These are phyloP conservation scores for Melanerpes aurifrons DNA, from an alignment of 2,113 vertebrate species.

Conservation along the genomic window DNA sequence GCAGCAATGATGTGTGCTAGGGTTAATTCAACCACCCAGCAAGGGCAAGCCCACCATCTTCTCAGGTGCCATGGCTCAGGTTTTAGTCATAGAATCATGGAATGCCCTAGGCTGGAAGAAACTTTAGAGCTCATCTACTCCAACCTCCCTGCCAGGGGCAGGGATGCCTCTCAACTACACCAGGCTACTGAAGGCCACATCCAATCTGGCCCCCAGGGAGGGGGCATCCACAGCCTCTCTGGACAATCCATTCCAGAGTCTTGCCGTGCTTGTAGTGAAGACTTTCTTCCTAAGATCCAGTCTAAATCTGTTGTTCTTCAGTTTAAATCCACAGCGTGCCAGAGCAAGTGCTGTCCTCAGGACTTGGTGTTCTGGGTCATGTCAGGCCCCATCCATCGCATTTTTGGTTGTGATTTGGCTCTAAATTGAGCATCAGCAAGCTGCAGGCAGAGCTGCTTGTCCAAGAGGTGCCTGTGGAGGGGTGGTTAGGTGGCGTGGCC, in stretches of 20 bases:
- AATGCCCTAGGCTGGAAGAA: too few relatives aligned
- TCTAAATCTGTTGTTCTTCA: too few relatives aligned
- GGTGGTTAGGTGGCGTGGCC: rapidly evolving
- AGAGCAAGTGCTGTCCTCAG: not conserved
- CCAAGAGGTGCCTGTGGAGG: not conserved
- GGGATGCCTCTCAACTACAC: too few relatives aligned
- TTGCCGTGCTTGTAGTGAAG: too few relatives aligned
- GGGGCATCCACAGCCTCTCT: too few relatives aligned
- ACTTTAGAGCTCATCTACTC: too few relatives aligned
- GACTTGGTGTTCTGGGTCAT: not conserved
- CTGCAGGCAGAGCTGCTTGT: not conserved
- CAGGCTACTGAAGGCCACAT: too few relatives aligned
- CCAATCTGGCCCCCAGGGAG: too few relatives aligned
- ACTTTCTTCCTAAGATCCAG: too few relatives aligned
- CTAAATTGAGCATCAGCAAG: not conserved
- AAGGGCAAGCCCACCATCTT: not conserved
- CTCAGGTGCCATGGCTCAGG: not conserved
- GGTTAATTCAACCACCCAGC: not conserved
- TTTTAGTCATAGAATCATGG: not conserved
- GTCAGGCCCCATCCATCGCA: rapidly evolving
- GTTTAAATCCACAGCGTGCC: not conserved
- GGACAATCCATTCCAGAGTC: too few relatives aligned
- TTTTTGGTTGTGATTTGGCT: not conserved
- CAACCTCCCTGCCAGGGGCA: too few relatives aligned
- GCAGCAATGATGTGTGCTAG: not conserved